Base-by-base conservation (phyloP, 2,888 invertebrate species). In the Pandemis corylana region DNA sequence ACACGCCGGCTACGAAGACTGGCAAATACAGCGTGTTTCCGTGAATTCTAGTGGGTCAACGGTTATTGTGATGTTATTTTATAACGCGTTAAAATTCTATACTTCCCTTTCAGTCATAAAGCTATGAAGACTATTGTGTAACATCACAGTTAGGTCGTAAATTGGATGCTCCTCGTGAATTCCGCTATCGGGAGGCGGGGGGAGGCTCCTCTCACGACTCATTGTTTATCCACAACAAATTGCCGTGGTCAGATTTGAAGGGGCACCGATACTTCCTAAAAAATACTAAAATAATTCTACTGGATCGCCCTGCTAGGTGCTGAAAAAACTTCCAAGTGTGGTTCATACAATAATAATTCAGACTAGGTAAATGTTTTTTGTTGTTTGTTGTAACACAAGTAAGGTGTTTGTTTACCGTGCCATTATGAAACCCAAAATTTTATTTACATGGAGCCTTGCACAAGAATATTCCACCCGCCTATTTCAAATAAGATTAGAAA, bases 181-280 rank as follows among this genome's bases (percentile, higher is more conserved):
- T 85, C 89, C 88, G 90, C 89, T 90, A 90, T 89, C 83, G 82
- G 82, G 82, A 84, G 86, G 84, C 84, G 85, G 83, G 82, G 89
- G 93, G 93, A 87, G 90, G 87, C 85, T 80, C 82, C 81, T 79
- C 86, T 93, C 94, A 94, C 94, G 94, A 93, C 83, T 86, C 85
- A 90, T 90, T 93, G 92, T 93, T 92, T 92, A 91, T 91, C 87
- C 87, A 89, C 87, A 89, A 90, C 87, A 90, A 91, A 90, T 89
- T 87, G 88, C 89, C 85, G 84, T 84, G 85, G 88, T 87, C 87
- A 85, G 89, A 87, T 89, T 88, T 86, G 81, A 80, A 83, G 81
- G 85, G 89, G 10, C 86, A 84, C 85, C 85, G 85, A 86, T 87
- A 85, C 83, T 83, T 84, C 79, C 59, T 59, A 59, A 59, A 56